A percentile compares a stretch with the other conserved stretches of the same genome.
These are phyloP conservation scores for Intellagama lesueurii DNA, from an alignment of 2,797 vertebrate species.

Conservation along the genomic window DNA sequence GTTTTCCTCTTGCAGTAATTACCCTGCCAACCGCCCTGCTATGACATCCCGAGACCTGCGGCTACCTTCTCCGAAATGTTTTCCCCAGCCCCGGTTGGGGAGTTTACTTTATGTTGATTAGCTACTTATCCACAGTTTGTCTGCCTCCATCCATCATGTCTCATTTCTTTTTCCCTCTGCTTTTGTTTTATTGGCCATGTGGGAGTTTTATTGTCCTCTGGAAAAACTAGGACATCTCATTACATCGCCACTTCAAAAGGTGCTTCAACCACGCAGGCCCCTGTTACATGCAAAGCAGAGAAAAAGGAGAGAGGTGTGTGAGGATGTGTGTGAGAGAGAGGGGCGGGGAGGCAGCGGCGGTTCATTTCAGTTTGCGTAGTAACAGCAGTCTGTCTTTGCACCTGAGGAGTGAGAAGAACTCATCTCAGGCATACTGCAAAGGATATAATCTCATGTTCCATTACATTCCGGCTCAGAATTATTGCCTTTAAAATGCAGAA, in stretches of 20 bases:
- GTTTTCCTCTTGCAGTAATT: slow-evolving; percentile 70
- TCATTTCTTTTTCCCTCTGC: background rate
- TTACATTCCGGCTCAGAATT: too few relatives aligned
- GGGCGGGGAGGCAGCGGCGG: too few relatives aligned
- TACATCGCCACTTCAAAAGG: background rate
- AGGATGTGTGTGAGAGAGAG: too few relatives aligned
- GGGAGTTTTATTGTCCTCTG: rapidly evolving
- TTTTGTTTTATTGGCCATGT: background rate
- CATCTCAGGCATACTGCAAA: too few relatives aligned
- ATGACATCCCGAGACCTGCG: slow-evolving; percentile 59
- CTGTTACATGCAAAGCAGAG: background rate
- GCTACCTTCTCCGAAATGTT: slow-evolving; percentile 11
- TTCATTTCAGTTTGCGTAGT: too few relatives aligned
- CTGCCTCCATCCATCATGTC: slow-evolving; percentile 13
- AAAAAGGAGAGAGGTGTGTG: background rate
- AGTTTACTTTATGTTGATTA: slow-evolving; percentile 49
- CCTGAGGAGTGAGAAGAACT: too few relatives aligned
- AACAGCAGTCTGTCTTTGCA: too few relatives aligned
- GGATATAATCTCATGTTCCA: too few relatives aligned
- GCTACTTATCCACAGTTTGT: slow-evolving; percentile 21
- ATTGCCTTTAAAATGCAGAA: too few relatives aligned
- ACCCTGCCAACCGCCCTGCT: slow-evolving; percentile 61
- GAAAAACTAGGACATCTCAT: background rate
- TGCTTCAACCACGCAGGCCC: background rate
- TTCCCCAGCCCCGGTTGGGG: slow-evolving; percentile 42